Evolutionary conservation across 2,113 vertebrate species (phyloP).

Genomic region (Menura novaehollandiae): DNA sequence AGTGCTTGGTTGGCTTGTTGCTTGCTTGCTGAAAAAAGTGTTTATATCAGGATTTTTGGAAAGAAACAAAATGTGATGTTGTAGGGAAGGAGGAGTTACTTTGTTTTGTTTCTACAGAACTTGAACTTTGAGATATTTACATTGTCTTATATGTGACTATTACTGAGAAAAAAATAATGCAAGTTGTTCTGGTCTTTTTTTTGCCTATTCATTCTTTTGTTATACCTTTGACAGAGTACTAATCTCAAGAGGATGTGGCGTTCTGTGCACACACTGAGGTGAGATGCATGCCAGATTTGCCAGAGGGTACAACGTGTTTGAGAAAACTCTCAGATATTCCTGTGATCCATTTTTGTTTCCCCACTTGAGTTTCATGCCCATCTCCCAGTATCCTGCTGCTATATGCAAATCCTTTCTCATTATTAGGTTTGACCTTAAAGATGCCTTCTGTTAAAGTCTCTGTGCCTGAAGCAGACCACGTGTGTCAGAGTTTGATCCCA

Average conservation of each 20-base stretch:
- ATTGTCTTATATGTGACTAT: background rate
- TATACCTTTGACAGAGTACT: background rate
- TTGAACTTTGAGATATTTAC: background rate
- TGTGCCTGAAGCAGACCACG: background rate
- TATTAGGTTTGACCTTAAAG: background rate
- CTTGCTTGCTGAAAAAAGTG: constrained; percentile 14
- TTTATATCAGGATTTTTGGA: constrained; percentile 33
- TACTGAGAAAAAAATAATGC: background rate
- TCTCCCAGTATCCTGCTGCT: background rate
- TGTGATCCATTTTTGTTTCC: background rate
- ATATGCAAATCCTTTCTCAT: background rate
- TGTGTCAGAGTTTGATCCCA: background rate
- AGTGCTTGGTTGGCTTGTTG: constrained; percentile 21
- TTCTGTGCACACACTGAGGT: background rate
- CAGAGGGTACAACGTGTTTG: background rate
- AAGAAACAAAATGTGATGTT: constrained; percentile 1
- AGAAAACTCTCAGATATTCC: background rate
- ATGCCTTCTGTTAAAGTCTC: background rate
- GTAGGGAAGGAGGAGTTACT: background rate
- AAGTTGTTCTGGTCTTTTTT: background rate
- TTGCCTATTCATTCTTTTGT: background rate
- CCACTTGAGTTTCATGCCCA: background rate
- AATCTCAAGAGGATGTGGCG: background rate
- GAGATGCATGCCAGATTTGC: background rate
- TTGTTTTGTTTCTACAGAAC: constrained; percentile 14